A percentile compares a stretch with the other conserved stretches of the same genome.
phyloP scores from a whole-genome alignment of 2,797 vertebrate species.

The Smutsia temminckii region DNA sequence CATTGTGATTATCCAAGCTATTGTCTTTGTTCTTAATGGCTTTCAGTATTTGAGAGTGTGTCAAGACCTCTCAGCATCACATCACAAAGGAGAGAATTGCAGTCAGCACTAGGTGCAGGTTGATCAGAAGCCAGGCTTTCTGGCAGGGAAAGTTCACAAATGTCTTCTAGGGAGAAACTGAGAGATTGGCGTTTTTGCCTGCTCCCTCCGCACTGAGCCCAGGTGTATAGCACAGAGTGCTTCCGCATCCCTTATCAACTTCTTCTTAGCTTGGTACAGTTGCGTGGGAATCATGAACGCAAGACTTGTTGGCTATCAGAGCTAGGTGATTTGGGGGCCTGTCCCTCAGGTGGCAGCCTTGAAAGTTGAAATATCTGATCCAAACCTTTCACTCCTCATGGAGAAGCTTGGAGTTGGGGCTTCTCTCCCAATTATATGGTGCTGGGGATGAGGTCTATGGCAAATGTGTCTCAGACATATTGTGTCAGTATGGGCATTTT shows the following conservation, averaged over 20 bases:
- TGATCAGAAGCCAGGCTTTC: background rate
- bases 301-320: background rate
- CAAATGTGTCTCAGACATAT: background rate
- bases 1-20: background rate
- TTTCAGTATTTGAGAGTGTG: background rate
- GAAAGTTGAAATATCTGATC: background rate
- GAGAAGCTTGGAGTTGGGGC: background rate
- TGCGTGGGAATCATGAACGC: background rate
- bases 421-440: background rate
- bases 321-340: background rate
- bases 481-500: background rate
- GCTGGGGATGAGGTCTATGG: background rate
- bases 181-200: background rate
- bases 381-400: background rate
- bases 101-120: background rate
- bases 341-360: background rate
- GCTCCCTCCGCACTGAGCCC: background rate
- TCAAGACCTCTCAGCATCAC: background rate
- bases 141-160: background rate
- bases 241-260: background rate
- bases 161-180: background rate
- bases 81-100: background rate
- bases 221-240: background rate
- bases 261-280: background rate
- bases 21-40: background rate